Conservation (phyloP, 2,888 invertebrate species). For the Leptinotarsa tumamoca region DNA sequence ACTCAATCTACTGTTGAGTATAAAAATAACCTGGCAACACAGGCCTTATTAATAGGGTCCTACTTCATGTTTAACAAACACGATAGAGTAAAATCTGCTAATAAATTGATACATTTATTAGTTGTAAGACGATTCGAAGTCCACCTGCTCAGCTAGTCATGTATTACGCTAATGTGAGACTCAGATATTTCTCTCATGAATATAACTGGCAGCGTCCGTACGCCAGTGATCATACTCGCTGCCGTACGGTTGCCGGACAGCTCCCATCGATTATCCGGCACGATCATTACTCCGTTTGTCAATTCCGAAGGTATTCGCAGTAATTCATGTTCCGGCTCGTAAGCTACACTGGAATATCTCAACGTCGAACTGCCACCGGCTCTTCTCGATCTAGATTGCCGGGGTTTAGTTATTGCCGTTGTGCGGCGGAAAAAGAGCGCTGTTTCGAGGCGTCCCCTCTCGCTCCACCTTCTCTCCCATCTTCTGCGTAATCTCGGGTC, state of each 20-base stretch:
- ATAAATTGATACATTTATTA: too few species aligned
- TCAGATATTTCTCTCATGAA: too few species aligned
- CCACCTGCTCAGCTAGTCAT: too few species aligned
- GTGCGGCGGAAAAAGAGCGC: not conserved
- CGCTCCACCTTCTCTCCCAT: not conserved
- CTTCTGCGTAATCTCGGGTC: not conserved
- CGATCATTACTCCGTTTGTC: constrained; percentile 54
- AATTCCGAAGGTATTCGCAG: constrained; percentile 52
- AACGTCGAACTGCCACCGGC: constrained; percentile 23
- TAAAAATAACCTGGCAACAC: too few species aligned
- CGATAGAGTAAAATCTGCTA: too few species aligned
- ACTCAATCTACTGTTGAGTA: too few species aligned
- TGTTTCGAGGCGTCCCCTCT: not conserved
- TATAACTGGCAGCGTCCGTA: not conserved
- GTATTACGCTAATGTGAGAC: too few species aligned
- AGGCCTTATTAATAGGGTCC: too few species aligned
- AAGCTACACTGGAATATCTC: constrained; percentile 26
- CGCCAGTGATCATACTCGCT: constrained; percentile 31
- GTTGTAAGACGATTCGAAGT: too few species aligned
- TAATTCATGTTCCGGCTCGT: constrained; percentile 51
- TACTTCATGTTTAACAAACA: too few species aligned
- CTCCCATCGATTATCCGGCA: constrained; percentile 54
- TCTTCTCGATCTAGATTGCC: constrained; percentile 16
- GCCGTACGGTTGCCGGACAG: constrained; percentile 47
- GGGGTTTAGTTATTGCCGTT: constrained; percentile 14